These are phyloP conservation scores for Fregetta grallaria DNA, from an alignment of 2,113 vertebrate genomes.

Conservation along the genomic window DNA sequence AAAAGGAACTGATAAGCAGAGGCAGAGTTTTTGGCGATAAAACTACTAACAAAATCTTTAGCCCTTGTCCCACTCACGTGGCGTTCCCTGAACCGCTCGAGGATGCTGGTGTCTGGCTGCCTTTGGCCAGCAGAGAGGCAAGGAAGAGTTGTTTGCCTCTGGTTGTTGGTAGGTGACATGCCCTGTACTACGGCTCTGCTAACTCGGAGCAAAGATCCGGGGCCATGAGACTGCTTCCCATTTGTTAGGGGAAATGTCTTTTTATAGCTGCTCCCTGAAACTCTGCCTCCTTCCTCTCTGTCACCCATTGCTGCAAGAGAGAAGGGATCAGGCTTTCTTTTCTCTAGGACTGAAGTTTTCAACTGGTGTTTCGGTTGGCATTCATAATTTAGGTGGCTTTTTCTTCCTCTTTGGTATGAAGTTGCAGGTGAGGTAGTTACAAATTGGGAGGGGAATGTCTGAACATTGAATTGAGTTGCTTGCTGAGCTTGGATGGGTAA, in stretches of 20 bases:
- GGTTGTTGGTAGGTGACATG: background rate
- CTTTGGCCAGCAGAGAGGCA: background rate
- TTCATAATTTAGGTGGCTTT: background rate
- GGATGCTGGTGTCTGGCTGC: background rate
- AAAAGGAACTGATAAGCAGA: background rate
- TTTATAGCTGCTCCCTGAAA: background rate
- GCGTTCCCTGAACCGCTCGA: accelerated
- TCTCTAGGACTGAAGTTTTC: background rate
- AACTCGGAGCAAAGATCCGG: background rate
- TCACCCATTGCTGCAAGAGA: background rate
- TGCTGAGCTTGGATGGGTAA: background rate
- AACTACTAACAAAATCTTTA: background rate
- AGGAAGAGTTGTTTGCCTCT: background rate
- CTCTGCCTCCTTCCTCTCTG: background rate
- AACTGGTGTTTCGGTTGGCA: background rate
- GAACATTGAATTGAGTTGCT: background rate
- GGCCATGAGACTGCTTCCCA: background rate
- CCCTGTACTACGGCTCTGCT: background rate
- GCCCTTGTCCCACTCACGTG: background rate
- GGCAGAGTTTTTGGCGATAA: background rate
- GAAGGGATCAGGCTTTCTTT: background rate
- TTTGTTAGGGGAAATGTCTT: background rate
- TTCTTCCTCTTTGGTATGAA: background rate
- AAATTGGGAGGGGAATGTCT: background rate
- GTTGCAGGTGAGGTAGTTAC: background rate